Evolutionary conservation across 1,140 invertebrate species (phyloP), one percentile per base, ranked within the genome.

Genomic region (Periplaneta americana): DNA sequence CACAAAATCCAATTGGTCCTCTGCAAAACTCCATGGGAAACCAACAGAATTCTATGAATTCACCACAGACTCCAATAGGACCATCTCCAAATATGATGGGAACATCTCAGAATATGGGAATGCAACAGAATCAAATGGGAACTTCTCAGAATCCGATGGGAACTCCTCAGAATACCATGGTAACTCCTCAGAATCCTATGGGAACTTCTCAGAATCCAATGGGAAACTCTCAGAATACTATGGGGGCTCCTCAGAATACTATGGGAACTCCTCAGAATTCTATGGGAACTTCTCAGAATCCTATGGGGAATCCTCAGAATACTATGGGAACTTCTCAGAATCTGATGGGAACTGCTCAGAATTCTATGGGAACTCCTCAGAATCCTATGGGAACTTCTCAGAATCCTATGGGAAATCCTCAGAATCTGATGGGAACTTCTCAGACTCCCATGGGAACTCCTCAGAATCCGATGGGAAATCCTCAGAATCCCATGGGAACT

Each of bases 401-500:
- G 34, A 82, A 82, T 79, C 80, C 80, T 22, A n/a, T 78, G 22
- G 74, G 31, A 6, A 36, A 36, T 34, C 22, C 32, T 22, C 39
- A 48, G 10, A 48, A 48, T 48, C 5, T 48, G 15, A 48, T 66
- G 48, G 48, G 48, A 66, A 66, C 5, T 3, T n/a, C 35, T 22
- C 77, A 37, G 22, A 78, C 18, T 39, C 77, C 77, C 0, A 37
- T 78, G 77, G 28, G n/a, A 15, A 10, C 39, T 18, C 39, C 11
- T 1, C 28, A 31, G 10, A 34, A 34, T 28, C 11, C 33, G 28
- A 22, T 81, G 11, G 37, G 75, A 74, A 36, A 28, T 17, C 17
- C 74, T 37, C 74, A 75, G 74, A 76, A 37, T 36, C 11, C 39
- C n/a, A 76, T 81, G 66, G 28, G 74, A 9, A 79, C 57, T 78